Conservation (phyloP, 2,797 vertebrate genomes). For the Cyclopterus lumpus region DNA sequence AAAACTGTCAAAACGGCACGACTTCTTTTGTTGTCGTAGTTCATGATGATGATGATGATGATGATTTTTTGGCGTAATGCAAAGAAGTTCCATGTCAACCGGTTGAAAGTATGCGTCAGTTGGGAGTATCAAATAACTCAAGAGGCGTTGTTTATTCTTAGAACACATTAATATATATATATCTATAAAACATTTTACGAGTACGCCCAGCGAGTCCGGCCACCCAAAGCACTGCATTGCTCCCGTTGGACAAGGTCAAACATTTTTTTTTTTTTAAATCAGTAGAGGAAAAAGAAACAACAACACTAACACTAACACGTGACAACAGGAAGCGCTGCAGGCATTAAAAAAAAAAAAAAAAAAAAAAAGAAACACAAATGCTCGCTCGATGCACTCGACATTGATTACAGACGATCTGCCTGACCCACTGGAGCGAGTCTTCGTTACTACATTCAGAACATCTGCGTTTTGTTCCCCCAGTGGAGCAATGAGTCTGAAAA, state of each 20-base stretch:
- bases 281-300: not conserved
- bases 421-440: not conserved
- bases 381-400: slow-evolving; percentile 12
- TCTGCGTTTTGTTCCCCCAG: slow-evolving; percentile 7
- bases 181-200: slow-evolving; percentile 34
- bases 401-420: slow-evolving; percentile 19
- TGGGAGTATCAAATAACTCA: not conserved
- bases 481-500: not conserved
- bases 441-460: not conserved
- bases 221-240: not conserved
- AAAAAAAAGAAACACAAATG: slow-evolving; percentile 21
- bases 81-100: not conserved
- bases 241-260: not conserved
- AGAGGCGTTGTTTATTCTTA: slow-evolving; percentile 31
- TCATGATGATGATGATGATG: too few species aligned
- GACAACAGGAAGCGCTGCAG: slow-evolving; percentile 32
- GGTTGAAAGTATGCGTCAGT: too few species aligned
- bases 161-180: slow-evolving; percentile 18
- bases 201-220: not conserved
- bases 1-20: too few species aligned
- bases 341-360: too few species aligned
- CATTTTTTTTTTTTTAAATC: not conserved
- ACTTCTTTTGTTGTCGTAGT: not conserved
- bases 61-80: not conserved
- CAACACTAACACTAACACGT: slow-evolving; percentile 10